These are phyloP conservation scores for Bellardia bayeri DNA, from an alignment of 2,888 invertebrate genomes.

Conservation along the genomic window DNA sequence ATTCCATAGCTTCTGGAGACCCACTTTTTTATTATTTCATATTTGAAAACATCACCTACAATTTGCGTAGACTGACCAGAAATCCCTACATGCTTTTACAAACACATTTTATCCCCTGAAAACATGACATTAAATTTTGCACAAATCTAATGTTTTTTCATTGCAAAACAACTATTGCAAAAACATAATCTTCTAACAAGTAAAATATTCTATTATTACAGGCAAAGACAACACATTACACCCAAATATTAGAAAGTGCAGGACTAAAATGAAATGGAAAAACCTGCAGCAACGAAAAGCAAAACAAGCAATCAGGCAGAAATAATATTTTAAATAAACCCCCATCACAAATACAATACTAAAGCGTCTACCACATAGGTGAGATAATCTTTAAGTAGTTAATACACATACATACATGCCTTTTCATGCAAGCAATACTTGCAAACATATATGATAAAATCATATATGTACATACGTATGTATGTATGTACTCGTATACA, in stretches of 20 bases:
- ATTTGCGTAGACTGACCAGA: neutral
- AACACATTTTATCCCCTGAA: constrained; percentile 13
- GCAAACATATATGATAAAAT: too few relatives aligned
- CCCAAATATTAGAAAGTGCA: constrained; percentile 19
- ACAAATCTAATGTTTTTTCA: constrained; percentile 50
- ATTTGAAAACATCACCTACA: neutral
- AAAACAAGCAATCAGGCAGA: constrained; percentile 36
- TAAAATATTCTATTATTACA: constrained; percentile 58
- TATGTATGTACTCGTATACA: neutral
- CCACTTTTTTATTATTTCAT: neutral
- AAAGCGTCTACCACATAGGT: constrained; percentile 49
- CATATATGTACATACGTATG: neutral
- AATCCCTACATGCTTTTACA: neutral
- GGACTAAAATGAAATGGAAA: neutral
- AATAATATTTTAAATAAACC: constrained; percentile 44
- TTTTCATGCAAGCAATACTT: neutral
- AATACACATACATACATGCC: neutral
- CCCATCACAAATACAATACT: constrained; percentile 32
- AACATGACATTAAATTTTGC: constrained; percentile 57
- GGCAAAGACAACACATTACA: constrained; percentile 39
- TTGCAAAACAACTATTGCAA: constrained; percentile 36
- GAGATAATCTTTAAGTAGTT: constrained; percentile 58
- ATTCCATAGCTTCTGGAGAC: neutral
- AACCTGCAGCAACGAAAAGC: neutral
- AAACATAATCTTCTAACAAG: constrained; percentile 59